Base-by-base conservation (phyloP, 2,797 vertebrate species). In the Myoxocephalus aenaeus region DNA sequence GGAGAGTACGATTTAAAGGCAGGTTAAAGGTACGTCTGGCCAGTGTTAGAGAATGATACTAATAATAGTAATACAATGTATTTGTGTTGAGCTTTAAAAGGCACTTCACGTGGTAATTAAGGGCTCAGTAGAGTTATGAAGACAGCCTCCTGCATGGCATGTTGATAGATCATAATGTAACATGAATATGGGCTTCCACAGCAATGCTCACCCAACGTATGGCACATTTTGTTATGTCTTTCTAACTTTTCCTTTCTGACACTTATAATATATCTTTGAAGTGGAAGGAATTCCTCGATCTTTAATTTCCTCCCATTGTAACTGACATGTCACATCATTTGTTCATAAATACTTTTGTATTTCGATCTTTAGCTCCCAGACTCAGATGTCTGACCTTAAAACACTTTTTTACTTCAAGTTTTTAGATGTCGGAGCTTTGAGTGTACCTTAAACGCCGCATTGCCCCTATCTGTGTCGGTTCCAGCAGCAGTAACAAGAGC, bases 401-500 rank as follows among this genome's bases (percentile, higher is more conserved):
- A 9, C 15, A 25, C 13, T 2, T 10, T 34, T 29, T 15, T 13
- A 29, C 25, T 25, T 56, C 9, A 15, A 63, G 61, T 63, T 63
- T 27, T 63, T 15, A 63, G 34, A 70, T 53, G 54, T 38, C 15
- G 0, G 10, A 67, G n/a, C 20, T 57, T 8, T 7, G 5, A 48
- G 9, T 44, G 11, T 46, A 25, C 58, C 8, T 0, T 72, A 51
- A 76, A 79, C 46, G 78, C 42, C 58, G 10, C 75, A 54, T 56
- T 56, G 56, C 14, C 38, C 50, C 25, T 46, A 20, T 50, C 36
- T 70, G 46, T 53, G 36, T 56, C 11, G 56, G 44, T 34, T 77
- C 20, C 58, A 69, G 22, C 56, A 75, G 17, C 70, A 79, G 85
- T 75, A 86, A 86, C 74, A 77, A 50, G 85, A 89, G 77, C 83